Evolutionary conservation across 2,113 vertebrate species (phyloP).

Genomic region (Tamias sibiricus): DNA sequence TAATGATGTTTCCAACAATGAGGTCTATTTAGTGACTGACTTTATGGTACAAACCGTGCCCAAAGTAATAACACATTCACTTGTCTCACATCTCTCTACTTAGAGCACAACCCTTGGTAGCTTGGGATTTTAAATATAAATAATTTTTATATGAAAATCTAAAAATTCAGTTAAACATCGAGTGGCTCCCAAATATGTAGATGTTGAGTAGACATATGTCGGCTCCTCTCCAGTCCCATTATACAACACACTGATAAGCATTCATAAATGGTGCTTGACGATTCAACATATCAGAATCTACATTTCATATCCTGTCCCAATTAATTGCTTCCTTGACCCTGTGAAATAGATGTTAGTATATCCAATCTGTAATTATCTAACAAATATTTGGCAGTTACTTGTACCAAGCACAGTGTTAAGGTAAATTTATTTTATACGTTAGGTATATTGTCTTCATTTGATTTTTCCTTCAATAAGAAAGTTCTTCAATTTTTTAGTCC

Average conservation of each 20-base stretch:
- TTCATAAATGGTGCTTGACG: background rate
- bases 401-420: background rate
- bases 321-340: background rate
- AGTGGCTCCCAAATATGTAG: background rate
- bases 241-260: background rate
- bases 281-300: background rate
- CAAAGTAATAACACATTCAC: background rate
- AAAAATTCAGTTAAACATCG: background rate
- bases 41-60: constrained; percentile 24
- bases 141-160: background rate
- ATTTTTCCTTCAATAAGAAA: background rate
- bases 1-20: constrained; percentile 22
- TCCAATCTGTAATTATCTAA: background rate
- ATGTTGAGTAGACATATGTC: background rate
- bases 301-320: background rate
- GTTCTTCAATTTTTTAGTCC: background rate
- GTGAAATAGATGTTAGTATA: background rate
- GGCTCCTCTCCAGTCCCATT: background rate
- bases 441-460: background rate
- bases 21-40: background rate
- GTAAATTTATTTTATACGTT: too few species aligned
- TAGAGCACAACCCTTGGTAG: background rate
- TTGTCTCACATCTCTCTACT: constrained; percentile 9
- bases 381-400: background rate
- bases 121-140: constrained; percentile 1